Evolutionary conservation across 2,797 vertebrate species (phyloP).

Genomic region (Trachurus trachurus): DNA sequence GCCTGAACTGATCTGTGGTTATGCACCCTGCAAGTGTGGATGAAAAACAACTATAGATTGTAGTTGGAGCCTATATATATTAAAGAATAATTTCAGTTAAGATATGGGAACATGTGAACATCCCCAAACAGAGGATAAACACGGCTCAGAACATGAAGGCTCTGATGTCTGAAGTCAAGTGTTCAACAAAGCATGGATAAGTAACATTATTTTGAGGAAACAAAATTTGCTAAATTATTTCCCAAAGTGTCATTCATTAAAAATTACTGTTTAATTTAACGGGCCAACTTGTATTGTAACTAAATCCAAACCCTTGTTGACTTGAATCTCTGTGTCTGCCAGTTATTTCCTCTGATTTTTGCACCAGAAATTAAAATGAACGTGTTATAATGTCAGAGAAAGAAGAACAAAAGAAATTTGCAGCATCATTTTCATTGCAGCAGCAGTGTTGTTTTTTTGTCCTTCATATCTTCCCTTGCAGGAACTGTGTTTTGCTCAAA

Average conservation of each 20-base stretch:
- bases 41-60: not conserved
- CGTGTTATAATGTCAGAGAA: not conserved
- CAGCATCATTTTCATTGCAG: no score
- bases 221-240: no score
- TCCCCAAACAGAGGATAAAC: not conserved
- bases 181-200: not conserved
- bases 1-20: not conserved
- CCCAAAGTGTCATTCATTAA: no score
- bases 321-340: not conserved
- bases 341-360: not conserved
- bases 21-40: no score
- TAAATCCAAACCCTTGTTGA: not conserved
- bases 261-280: no score
- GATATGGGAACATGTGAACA: not conserved
- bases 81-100: not conserved
- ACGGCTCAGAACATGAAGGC: not conserved
- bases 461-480: no score
- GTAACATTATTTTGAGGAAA: not conserved
- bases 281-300: no score
- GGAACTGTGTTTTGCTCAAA: no score
- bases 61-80: not conserved
- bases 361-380: not conserved
- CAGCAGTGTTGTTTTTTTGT: no score
- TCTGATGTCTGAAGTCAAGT: not conserved
- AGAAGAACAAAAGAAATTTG: no score